Conservation (phyloP, 1,140 invertebrate species). For the Antheraea pernyi region DNA sequence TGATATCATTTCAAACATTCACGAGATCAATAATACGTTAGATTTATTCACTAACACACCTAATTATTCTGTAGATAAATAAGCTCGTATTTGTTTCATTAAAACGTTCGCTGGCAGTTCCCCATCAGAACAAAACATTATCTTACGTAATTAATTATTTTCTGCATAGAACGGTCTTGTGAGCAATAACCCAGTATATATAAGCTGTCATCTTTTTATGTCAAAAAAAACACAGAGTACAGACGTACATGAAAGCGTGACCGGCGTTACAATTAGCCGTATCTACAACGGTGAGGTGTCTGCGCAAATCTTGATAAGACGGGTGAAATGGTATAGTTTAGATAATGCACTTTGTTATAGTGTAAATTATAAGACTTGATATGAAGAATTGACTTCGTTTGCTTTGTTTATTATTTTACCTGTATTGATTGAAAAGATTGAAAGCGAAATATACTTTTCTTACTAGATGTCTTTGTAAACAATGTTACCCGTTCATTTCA, state of each 20-base stretch:
- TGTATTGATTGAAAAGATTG: no score
- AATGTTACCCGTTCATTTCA: no score
- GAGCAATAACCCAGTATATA: background rate
- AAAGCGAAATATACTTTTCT: no score
- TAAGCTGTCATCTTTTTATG: background rate
- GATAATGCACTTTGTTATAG: background rate
- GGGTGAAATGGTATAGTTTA: conserved; percentile 35
- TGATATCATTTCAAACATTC: no score
- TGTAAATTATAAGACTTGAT: background rate
- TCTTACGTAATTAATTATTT: background rate
- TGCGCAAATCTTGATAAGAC: conserved; percentile 40
- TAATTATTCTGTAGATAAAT: no score
- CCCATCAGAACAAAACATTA: background rate
- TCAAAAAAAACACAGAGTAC: background rate
- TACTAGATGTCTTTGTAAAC: no score
- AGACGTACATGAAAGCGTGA: conserved; percentile 49
- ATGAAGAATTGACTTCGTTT: no score
- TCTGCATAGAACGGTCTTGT: background rate
- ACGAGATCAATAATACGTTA: no score
- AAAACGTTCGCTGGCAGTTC: background rate
- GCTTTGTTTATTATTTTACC: no score
- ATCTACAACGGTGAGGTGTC: conserved; percentile 28
- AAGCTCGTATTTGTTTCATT: no score
- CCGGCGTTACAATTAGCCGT: conserved; percentile 49
- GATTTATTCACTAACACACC: no score